These are phyloP conservation scores for Peromyscus eremicus DNA, from an alignment of 2,797 vertebrate species.

Conservation along the genomic window DNA sequence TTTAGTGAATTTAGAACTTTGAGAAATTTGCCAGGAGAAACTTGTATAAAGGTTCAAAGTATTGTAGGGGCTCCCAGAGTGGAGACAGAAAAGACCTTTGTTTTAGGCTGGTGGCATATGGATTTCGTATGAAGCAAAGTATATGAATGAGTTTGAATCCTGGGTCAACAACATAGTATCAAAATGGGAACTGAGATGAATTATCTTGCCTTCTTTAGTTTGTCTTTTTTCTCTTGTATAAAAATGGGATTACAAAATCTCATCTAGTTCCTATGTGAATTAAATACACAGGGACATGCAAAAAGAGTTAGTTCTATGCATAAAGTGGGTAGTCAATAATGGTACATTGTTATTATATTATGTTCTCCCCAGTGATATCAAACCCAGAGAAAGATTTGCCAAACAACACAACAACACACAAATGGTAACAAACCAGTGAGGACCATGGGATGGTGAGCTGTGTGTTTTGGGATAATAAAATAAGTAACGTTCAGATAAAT, in stretches of 20 bases:
- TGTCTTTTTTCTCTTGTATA: background rate
- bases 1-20: background rate
- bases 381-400: background rate
- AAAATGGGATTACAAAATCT: background rate
- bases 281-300: conserved; percentile 26
- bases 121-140: background rate
- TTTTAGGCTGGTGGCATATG: background rate
- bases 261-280: background rate
- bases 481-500: conserved; percentile 18
- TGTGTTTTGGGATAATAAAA: conserved; percentile 36
- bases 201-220: conserved; percentile 23
- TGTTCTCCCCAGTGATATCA: background rate
- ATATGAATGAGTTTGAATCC: conserved; percentile 20
- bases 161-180: background rate
- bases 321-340: background rate
- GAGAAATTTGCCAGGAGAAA: conserved; percentile 21
- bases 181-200: background rate
- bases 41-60: conserved; percentile 3
- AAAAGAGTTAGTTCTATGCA: conserved; percentile 31
- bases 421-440: conserved; percentile 15
- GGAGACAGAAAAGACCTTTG: conserved; percentile 10
- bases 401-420: background rate
- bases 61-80: background rate
- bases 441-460: background rate
- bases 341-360: conserved; percentile 28